These are phyloP conservation scores for Conger conger DNA, from an alignment of 2,113 vertebrate species.

Conservation along the genomic window DNA sequence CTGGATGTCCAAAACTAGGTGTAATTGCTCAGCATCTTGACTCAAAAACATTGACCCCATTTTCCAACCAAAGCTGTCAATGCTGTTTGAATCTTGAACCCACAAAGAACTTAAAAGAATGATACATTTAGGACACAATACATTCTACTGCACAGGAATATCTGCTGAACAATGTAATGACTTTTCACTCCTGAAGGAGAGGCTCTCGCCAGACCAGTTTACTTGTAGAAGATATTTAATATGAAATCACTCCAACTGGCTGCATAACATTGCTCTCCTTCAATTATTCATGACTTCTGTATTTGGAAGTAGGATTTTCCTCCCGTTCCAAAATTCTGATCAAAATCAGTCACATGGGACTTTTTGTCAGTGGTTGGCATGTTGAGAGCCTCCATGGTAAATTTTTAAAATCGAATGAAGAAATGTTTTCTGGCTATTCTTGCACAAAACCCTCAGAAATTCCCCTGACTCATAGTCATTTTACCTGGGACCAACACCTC, in stretches of 20 bases:
- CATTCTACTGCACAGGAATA: too few relatives aligned
- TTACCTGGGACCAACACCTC: background rate
- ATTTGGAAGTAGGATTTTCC: conserved; percentile 26
- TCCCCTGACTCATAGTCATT: background rate
- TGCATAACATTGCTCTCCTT: conserved; percentile 28
- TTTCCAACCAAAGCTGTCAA: background rate
- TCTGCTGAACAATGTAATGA: too few relatives aligned
- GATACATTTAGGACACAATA: background rate
- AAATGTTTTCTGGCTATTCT: conserved; percentile 24
- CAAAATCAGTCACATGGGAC: conserved; percentile 33
- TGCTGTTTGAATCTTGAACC: too few relatives aligned
- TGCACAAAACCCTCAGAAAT: background rate
- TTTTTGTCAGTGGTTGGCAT: conserved; percentile 18
- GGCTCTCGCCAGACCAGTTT: background rate
- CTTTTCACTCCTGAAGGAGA: background rate
- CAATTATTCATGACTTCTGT: conserved; percentile 38
- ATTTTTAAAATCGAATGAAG: conserved; percentile 38
- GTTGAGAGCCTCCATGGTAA: conserved; percentile 20
- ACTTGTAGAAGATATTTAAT: conserved; percentile 1
- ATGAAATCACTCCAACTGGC: conserved; percentile 11
- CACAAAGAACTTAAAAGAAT: background rate
- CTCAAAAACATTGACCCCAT: background rate
- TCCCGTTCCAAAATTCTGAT: conserved; percentile 32
- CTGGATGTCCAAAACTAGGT: too few relatives aligned
- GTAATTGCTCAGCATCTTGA: background rate